These are phyloP conservation scores for Dasyurus viverrinus DNA, from an alignment of 2,113 vertebrate species.

Conservation along the genomic window DNA sequence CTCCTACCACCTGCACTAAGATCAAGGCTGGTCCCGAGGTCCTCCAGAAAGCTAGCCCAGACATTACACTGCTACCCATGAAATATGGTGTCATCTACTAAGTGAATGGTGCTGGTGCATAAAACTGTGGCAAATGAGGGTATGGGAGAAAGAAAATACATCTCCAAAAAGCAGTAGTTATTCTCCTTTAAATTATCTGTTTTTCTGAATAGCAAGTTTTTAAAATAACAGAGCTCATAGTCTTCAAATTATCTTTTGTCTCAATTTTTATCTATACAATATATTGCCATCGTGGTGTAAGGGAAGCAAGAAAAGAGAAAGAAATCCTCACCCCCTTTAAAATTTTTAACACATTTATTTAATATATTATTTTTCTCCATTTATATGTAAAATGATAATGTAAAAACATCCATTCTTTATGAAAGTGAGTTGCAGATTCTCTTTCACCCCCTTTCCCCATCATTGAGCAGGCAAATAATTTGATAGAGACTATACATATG, in stretches of 20 bases:
- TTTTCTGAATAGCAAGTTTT: neutral
- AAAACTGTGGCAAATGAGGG: neutral
- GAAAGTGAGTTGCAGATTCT: no score
- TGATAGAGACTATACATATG: no score
- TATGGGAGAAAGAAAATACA: neutral
- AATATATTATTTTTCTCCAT: no score
- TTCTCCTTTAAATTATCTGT: neutral
- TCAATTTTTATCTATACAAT: neutral
- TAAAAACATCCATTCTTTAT: no score
- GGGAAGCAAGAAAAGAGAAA: neutral
- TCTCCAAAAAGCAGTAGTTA: neutral
- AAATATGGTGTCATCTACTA: neutral
- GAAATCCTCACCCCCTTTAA: neutral
- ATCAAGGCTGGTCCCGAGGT: no score
- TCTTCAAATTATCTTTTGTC: neutral
- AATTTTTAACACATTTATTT: no score
- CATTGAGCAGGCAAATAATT: no score
- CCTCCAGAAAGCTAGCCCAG: no score
- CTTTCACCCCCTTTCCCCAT: no score
- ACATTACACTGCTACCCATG: neutral
- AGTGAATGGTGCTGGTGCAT: neutral
- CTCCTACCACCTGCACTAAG: no score
- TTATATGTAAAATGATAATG: no score
- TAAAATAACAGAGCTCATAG: neutral
- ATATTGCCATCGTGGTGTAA: neutral